phyloP scores from a whole-genome alignment of 2,113 vertebrate genomes.

The Poecilia latipinna region DNA sequence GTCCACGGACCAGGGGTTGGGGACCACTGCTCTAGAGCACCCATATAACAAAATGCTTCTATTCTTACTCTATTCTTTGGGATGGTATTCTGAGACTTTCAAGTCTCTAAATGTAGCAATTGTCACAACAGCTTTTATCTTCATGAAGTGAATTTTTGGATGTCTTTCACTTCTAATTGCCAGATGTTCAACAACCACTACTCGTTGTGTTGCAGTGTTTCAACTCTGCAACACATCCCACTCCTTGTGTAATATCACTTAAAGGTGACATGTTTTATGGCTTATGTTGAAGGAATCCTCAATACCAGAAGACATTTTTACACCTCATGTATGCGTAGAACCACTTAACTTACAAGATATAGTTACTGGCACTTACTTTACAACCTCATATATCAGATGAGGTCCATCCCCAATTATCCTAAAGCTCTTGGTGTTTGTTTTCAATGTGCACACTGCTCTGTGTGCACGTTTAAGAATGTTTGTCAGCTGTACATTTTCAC shows the following conservation, averaged over 20 bases:
- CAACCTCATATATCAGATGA: constrained; percentile 33
- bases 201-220: background rate
- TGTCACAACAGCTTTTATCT: too few species aligned
- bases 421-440: constrained; percentile 8
- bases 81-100: too few species aligned
- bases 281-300: constrained; percentile 21
- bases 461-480: constrained; percentile 6
- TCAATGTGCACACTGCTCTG: background rate
- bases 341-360: background rate
- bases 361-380: constrained; percentile 32
- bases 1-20: too few species aligned
- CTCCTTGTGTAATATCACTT: constrained; percentile 9
- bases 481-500: background rate
- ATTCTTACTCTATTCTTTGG: too few species aligned
- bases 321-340: constrained; percentile 14
- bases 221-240: background rate
- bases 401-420: constrained; percentile 23
- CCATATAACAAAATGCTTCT: too few species aligned
- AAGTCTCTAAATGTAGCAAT: too few species aligned
- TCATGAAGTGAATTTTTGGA: background rate
- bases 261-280: constrained; percentile 5
- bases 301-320: constrained; percentile 25
- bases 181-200: background rate
- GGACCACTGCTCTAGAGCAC: too few species aligned
- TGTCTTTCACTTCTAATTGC: background rate